A percentile compares a stretch with the other conserved stretches of the same genome.
Evolutionary conservation across 2,888 invertebrate genomes (phyloP).

Genomic region (Deilephila elpenor): DNA sequence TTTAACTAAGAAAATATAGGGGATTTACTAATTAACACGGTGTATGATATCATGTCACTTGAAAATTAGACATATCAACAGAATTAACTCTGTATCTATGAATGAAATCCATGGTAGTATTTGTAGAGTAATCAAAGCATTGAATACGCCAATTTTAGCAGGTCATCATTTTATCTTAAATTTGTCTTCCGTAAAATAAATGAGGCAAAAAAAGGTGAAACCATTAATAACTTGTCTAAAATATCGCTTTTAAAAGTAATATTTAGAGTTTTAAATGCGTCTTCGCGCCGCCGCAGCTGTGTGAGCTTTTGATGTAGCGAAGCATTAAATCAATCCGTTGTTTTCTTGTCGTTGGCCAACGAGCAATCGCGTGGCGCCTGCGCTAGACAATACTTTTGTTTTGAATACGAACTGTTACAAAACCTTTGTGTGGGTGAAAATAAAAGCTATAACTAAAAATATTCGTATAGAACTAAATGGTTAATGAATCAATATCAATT

Average conservation of each 20-base stretch:
- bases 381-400: conserved; percentile 20
- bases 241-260: conserved; percentile 3
- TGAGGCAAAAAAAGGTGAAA: neutral
- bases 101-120: neutral
- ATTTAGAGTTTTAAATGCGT: conserved; percentile 27
- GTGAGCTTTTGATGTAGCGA: conserved; percentile 38
- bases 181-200: neutral
- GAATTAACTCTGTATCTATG: neutral
- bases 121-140: neutral
- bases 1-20: neutral
- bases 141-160: neutral
- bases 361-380: conserved; percentile 33
- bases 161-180: neutral
- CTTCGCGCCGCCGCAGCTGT: conserved; percentile 32
- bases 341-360: conserved; percentile 39
- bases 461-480: too few relatives aligned
- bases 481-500: too few relatives aligned
- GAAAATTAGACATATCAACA: neutral
- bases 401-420: conserved; percentile 34
- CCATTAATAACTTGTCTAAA: conserved; percentile 11
- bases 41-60: neutral
- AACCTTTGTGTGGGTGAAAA: neutral
- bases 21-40: neutral
- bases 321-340: conserved; percentile 42
- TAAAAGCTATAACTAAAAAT: neutral